These are phyloP conservation scores for Leptocoma aspasia DNA, from an alignment of 2,113 vertebrate species.

Conservation along the genomic window DNA sequence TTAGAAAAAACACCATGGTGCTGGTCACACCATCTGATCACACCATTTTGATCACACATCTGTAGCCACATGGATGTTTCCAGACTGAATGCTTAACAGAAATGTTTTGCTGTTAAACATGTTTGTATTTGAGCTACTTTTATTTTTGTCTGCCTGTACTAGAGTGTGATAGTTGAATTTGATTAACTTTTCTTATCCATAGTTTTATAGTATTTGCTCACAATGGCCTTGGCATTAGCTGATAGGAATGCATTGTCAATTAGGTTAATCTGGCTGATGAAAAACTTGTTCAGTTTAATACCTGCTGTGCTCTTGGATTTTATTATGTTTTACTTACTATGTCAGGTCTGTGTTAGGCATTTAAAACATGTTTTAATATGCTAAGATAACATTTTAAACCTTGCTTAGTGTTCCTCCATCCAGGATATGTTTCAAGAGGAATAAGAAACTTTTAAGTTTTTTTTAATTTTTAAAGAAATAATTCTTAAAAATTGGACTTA, in stretches of 20 bases:
- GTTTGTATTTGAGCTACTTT: not conserved
- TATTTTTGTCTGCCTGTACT: not conserved
- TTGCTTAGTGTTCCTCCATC: not conserved
- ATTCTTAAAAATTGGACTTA: not conserved
- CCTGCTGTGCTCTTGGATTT: not conserved
- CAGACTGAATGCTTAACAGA: not conserved
- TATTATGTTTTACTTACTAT: not conserved
- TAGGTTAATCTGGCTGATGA: not conserved
- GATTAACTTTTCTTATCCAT: not conserved
- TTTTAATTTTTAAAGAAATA: too few species aligned
- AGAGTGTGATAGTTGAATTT: not conserved
- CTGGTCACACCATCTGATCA: too few species aligned
- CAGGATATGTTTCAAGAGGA: not conserved
- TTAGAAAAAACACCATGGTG: not conserved
- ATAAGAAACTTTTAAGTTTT: not conserved
- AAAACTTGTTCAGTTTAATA: not conserved
- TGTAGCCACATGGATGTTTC: not conserved
- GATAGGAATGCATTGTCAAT: not conserved
- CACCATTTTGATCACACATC: not conserved
- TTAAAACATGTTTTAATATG: not conserved
- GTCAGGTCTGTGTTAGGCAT: not conserved
- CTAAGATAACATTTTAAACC: not conserved
- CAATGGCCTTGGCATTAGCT: not conserved
- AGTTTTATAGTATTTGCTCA: not conserved
- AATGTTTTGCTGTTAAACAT: not conserved